These are phyloP conservation scores for Girardinus metallicus DNA, from an alignment of 2,797 vertebrate species.

Conservation along the genomic window DNA sequence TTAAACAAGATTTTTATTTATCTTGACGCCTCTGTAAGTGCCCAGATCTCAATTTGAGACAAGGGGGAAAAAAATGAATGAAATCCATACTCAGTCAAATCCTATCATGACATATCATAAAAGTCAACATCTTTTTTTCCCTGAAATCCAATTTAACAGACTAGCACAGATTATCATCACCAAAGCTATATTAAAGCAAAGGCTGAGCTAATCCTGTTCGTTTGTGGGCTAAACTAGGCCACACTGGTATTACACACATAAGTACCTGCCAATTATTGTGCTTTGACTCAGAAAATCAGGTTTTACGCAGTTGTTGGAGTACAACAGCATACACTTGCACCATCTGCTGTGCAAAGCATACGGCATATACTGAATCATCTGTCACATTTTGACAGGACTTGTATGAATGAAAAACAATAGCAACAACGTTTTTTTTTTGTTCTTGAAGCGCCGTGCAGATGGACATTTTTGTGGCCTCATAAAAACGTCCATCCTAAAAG, in stretches of 20 bases:
- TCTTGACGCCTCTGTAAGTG: no score
- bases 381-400: conserved; percentile 26
- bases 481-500: neutral
- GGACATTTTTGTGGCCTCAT: conserved; percentile 35
- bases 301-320: conserved; percentile 32
- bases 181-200: conserved; percentile 54
- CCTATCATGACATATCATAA: conserved; percentile 14
- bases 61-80: neutral
- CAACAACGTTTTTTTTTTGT: neutral
- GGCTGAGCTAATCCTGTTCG: conserved; percentile 67
- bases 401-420: conserved; percentile 23
- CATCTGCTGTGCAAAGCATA: conserved; percentile 62
- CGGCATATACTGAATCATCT: conserved; percentile 34
- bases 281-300: conserved; percentile 52
- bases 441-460: conserved; percentile 24
- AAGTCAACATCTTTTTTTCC: conserved; percentile 54
- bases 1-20: no score
- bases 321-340: conserved; percentile 25
- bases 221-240: conserved; percentile 76
- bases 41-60: neutral
- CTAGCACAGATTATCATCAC: conserved; percentile 60
- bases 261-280: conserved; percentile 72
- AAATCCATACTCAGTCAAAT: neutral
- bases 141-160: conserved; percentile 65
- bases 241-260: conserved; percentile 69